Conservation (phyloP, 2,113 vertebrate genomes). For the Clarias macrocephalus region DNA sequence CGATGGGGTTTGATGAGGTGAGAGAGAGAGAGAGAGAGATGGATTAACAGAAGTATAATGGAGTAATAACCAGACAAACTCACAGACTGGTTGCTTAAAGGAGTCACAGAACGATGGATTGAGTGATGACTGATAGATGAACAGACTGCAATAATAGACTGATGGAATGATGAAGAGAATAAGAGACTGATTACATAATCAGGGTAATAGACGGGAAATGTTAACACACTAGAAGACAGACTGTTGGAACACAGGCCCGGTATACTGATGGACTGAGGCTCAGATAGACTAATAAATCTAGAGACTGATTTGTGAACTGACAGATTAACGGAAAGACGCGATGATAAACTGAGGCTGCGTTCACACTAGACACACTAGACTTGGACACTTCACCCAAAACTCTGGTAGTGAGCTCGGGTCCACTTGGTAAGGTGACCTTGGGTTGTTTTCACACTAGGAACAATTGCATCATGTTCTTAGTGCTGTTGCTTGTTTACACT, state of each 20-base stretch:
- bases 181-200: neutral
- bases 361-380: no score
- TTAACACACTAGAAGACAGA: neutral
- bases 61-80: neutral
- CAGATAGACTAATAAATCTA: neutral
- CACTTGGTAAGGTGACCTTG: no score
- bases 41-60: neutral
- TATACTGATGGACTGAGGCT: neutral
- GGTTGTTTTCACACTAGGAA: no score
- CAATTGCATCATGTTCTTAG: no score
- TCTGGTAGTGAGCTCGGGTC: no score
- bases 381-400: no score
- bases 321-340: no score
- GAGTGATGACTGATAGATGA: neutral
- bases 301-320: neutral
- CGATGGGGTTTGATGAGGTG: constrained; percentile 92
- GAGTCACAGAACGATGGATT: neutral
- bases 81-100: neutral
- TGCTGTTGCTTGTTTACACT: no score
- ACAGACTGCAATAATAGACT: neutral
- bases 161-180: neutral
- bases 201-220: neutral
- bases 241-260: neutral
- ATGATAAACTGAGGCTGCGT: no score
- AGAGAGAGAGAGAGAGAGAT: constrained; percentile 37